phyloP scores from a whole-genome alignment of 2,797 vertebrate genomes.

The Falco berigora region DNA sequence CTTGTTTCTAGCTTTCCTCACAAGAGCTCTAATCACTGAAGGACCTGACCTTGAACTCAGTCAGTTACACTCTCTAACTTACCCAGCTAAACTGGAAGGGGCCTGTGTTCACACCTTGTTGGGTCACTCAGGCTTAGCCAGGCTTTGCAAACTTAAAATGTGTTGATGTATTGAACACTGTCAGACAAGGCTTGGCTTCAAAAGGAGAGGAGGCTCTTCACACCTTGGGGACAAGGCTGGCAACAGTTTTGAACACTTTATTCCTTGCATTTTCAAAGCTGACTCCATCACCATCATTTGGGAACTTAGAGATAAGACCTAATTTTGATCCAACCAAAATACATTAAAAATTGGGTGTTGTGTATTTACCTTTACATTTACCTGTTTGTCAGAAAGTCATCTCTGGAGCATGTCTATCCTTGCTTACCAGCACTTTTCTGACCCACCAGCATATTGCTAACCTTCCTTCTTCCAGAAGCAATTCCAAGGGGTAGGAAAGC shows the following conservation, averaged over 20 bases:
- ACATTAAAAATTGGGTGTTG: not conserved
- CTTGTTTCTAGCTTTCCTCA: not conserved
- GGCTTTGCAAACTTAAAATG: not conserved
- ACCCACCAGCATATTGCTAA: not conserved
- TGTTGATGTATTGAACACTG: not conserved
- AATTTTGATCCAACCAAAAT: not conserved
- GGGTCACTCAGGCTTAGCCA: not conserved
- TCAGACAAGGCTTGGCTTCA: not conserved
- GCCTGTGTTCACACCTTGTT: rapidly evolving
- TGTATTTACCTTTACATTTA: not conserved
- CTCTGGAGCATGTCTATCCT: not conserved
- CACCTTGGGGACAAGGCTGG: not conserved
- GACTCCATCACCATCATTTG: not conserved
- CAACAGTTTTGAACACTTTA: not conserved
- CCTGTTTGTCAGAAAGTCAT: not conserved
- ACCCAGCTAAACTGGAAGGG: not conserved
- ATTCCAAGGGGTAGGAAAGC: not conserved
- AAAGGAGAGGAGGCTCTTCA: not conserved
- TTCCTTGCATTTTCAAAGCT: not conserved
- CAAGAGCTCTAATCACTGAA: not conserved
- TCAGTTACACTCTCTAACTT: not conserved
- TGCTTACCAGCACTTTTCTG: not conserved
- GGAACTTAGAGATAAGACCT: not conserved
- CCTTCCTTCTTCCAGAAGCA: not conserved
- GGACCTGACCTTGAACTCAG: not conserved